phyloP scores from a whole-genome alignment of 2,888 invertebrate genomes.

The Plebejus anna region DNA sequence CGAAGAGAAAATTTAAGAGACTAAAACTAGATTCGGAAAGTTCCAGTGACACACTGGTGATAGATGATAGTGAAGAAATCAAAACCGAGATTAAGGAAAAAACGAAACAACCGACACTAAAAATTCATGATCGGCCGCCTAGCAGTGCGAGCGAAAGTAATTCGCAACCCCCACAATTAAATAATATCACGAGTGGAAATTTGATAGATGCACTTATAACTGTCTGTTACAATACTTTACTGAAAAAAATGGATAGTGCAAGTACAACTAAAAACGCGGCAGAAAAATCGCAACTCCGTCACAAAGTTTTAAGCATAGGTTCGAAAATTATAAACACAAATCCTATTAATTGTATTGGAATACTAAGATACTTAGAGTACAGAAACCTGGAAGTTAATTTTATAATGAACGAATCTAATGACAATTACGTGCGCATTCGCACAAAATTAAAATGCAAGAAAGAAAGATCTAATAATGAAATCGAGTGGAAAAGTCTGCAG shows the following conservation, averaged over 20 bases:
- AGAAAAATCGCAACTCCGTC: conserved; percentile 52
- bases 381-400: conserved; percentile 58
- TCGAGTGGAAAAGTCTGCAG: conserved; percentile 45
- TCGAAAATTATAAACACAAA: conserved; percentile 57
- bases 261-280: conserved; percentile 33
- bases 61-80: conserved; percentile 37
- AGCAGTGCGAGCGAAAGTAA: background rate
- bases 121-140: background rate
- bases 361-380: conserved; percentile 60
- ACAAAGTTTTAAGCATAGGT: conserved; percentile 65
- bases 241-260: conserved; percentile 43
- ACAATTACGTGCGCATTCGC: conserved; percentile 52
- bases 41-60: conserved; percentile 46
- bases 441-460: conserved; percentile 46
- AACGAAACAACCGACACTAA: conserved; percentile 25
- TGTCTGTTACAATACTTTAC: conserved; percentile 51
- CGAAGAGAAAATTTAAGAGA: conserved; percentile 41
- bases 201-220: conserved; percentile 41
- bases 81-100: conserved; percentile 25
- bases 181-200: background rate
- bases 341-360: conserved; percentile 54
- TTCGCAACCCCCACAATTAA: background rate
- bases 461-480: conserved; percentile 40
- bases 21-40: conserved; percentile 47
- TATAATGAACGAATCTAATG: conserved; percentile 40